Conservation (phyloP, 2,113 vertebrate species). For the Thryonomys swinderianus region DNA sequence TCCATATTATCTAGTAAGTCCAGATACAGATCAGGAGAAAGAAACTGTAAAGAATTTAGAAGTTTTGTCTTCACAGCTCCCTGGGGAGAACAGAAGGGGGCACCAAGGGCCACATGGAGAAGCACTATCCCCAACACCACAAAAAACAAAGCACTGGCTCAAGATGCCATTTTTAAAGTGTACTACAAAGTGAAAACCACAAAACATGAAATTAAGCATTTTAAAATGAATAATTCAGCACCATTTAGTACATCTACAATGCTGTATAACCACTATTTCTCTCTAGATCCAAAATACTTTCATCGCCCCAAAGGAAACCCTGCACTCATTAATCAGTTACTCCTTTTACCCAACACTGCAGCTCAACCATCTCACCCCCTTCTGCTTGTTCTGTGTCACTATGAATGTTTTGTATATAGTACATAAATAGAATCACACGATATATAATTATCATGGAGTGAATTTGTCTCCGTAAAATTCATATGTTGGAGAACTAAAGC, state of each 20-base stretch:
- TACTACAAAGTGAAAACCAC: neutral
- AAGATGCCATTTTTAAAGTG: neutral
- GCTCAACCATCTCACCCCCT: neutral
- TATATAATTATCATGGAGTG: too few relatives aligned
- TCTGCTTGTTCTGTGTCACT: neutral
- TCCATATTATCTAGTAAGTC: neutral
- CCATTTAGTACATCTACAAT: neutral
- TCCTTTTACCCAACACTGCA: neutral
- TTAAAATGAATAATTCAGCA: neutral
- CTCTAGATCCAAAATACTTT: neutral
- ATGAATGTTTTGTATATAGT: neutral
- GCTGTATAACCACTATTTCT: neutral
- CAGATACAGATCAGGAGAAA: neutral
- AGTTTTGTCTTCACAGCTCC: neutral
- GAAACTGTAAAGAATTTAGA: neutral
- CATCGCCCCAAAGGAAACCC: neutral
- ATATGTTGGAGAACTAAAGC: neutral
- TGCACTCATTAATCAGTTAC: neutral
- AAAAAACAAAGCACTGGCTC: neutral
- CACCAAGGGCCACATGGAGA: neutral
- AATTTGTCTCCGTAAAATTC: neutral
- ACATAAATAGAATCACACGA: neutral
- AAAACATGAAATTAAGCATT: neutral
- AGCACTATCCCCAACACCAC: too few relatives aligned
- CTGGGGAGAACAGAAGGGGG: neutral